phyloP scores from a whole-genome alignment of 2,113 vertebrate genomes.

The Stomatorhinus ivindoensis region DNA sequence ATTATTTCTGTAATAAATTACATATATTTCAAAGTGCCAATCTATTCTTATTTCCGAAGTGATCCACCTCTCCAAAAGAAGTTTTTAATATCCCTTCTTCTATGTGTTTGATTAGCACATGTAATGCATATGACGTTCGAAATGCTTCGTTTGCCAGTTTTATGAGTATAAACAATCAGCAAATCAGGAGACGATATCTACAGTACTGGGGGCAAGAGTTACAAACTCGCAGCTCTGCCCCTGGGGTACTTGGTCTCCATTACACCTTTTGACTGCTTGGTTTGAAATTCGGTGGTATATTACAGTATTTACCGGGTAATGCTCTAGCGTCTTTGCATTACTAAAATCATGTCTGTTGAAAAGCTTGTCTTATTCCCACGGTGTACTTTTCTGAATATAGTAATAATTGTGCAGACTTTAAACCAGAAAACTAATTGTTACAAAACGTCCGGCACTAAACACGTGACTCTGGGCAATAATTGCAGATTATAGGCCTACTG shows the following conservation, averaged over 20 bases:
- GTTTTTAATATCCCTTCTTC: background rate
- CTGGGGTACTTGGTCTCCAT: background rate
- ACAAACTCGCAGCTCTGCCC: background rate
- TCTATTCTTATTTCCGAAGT: background rate
- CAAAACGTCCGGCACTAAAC: background rate
- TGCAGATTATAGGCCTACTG: background rate
- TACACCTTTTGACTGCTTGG: background rate
- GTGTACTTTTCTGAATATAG: background rate
- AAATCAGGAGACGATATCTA: background rate
- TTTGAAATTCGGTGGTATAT: background rate
- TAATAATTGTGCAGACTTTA: background rate
- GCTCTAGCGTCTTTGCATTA: background rate
- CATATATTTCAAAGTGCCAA: background rate
- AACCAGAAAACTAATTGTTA: background rate
- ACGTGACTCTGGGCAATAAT: background rate
- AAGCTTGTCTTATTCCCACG: background rate
- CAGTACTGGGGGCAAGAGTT: background rate
- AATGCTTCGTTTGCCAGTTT: background rate
- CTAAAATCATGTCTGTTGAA: background rate
- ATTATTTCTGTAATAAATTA: background rate
- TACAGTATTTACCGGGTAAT: background rate
- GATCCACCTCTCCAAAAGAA: background rate
- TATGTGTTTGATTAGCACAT: background rate
- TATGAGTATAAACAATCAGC: background rate
- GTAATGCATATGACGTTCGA: background rate